Evolutionary conservation across 2,888 invertebrate genomes (phyloP), one percentile per base, ranked within the genome.

Genomic region (Eubasilissa splendida): DNA sequence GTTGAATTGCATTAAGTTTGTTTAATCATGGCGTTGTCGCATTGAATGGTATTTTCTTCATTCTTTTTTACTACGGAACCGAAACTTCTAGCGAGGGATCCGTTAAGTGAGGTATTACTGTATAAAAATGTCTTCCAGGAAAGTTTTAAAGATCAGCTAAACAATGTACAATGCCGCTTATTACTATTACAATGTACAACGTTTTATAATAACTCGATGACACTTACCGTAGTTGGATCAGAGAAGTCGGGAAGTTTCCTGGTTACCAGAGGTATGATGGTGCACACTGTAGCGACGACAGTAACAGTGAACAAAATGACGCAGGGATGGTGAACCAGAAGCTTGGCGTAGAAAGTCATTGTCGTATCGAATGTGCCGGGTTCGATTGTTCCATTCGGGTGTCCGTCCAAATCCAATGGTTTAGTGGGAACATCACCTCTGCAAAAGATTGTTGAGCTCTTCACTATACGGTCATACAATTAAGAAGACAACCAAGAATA

Each of bases 181-280:
- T 42, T 42, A 42, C 4, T 42, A 42, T 42, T 5, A 42, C 3
- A 42, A 42, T 42, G 42, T 42, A 42, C 3, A 4, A 7, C 42
- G 22, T 59, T 5, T 59, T 59, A n/a, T 8, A 14, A 14, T 53
- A 56, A 75, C 22, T 42, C 42, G 3, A 42, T 42, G 9, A 10
- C 82, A 87, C 90, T 90, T 88, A 95, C 96, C 90, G 94, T 89
- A 86, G 96, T 93, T 42, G 97, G 97, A 88, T 97, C 96, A 84
- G 94, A 93, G 89, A 98, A 97, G 87, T 95, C 94, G 58, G 97
- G 97, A 77, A 93, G 88, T 75, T 92, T 90, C 85, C 91, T 92
- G 33, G 92, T 89, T 81, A 89, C 85, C 65, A 90, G 84, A 2
- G 91, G 90, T 76, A 91, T 87, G 71, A 90, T 87, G 79, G 90